Evolutionary conservation across 2,888 invertebrate genomes (phyloP), one percentile per base, ranked within the genome.

Genomic region (Polymixis flavicincta): DNA sequence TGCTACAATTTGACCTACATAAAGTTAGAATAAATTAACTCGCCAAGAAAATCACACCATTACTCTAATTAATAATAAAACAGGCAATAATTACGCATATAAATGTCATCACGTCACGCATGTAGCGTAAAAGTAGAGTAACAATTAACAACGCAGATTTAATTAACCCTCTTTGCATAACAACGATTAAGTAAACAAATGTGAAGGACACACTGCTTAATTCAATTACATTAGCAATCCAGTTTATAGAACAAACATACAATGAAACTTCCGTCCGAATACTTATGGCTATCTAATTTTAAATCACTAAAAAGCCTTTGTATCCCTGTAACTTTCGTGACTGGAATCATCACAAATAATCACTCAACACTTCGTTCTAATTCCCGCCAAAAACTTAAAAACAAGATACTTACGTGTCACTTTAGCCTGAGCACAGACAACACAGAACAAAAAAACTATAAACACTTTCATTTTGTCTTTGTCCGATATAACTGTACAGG

Each of bases 341-440:
- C 13, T 2, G 17, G 22, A 13, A 22, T 50, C 22, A 19, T 4
- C 60, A 42, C 32, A 17, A 59, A 42, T 45, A 78, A 59, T n/a
- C n/a, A n/a, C n/a, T n/a, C n/a, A n/a, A n/a, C n/a, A 45, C 28
- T 45, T 9, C 42, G 9, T 28, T 8, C 25, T 17, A 8, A 8
- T 66, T 55, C 25, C 42, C 55, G 52, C 28, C 6, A 66, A 63
- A 60, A 37, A 8, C 4, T 25, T 0, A 54, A 73, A 74, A 64
- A 72, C 17, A 52, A 14, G 61, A 76, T 85, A 95, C 96, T 95
- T 90, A 96, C 96, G 96, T n/a, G 94, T 90, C 65, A 94, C 92
- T 92, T 92, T 94, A 68, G 93, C 93, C 50, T 92, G 90, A 71
- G 89, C 93, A 88, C 91, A 87, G 57, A 90, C 87, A 77, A 88